These are phyloP conservation scores for Limnephilus lunatus DNA, from an alignment of 2,888 invertebrate species.

Conservation along the genomic window DNA sequence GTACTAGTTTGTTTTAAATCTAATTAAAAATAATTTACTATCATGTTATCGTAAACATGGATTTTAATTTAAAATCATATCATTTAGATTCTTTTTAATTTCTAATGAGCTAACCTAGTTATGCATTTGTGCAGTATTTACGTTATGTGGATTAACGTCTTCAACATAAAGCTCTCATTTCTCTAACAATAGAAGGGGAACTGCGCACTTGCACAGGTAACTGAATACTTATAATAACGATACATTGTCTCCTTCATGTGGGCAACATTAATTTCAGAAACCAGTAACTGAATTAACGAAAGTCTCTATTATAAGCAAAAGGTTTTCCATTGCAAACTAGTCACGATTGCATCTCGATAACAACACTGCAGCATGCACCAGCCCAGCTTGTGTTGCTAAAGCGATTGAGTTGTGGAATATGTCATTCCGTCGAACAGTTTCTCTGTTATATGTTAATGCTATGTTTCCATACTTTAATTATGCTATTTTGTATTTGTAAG, in stretches of 20 bases:
- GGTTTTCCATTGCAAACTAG: slow-evolving; percentile 36
- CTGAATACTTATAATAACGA: background rate
- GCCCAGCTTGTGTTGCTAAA: slow-evolving; percentile 25
- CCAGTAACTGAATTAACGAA: slow-evolving; percentile 17
- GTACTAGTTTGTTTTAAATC: too few species aligned
- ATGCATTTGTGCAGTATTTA: too few species aligned
- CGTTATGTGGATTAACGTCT: too few species aligned
- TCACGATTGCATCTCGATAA: slow-evolving; percentile 35
- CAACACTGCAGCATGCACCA: slow-evolving; percentile 16
- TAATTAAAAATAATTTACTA: too few species aligned
- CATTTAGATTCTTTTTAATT: too few species aligned
- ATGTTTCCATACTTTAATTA: slow-evolving; percentile 33
- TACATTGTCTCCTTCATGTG: slow-evolving; percentile 3
- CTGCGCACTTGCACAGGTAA: background rate
- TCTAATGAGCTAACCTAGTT: too few species aligned
- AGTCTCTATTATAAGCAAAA: slow-evolving; percentile 17
- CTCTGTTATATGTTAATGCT: slow-evolving; percentile 33
- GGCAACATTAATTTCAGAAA: slow-evolving; percentile 23
- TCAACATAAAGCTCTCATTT: too few species aligned
- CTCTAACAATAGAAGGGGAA: too few species aligned
- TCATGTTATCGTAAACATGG: too few species aligned
- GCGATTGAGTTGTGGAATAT: slow-evolving; percentile 36
- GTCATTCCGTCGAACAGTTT: slow-evolving; percentile 39
- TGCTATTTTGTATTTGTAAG: slow-evolving; percentile 20
- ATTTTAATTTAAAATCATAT: too few species aligned